Conservation (phyloP, 1,140 invertebrate genomes). For the Cepaea nemoralis region DNA sequence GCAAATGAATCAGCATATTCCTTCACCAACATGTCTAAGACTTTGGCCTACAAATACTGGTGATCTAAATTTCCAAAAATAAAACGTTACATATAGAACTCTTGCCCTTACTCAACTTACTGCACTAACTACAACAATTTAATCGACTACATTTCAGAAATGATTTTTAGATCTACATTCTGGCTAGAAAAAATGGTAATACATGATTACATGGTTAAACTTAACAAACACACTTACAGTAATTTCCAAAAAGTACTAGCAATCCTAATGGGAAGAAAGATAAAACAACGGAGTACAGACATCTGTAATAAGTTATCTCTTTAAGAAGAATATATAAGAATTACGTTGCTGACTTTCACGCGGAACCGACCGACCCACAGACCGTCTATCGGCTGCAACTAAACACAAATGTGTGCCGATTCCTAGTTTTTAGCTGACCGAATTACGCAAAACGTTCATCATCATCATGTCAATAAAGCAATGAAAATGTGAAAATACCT, state of each 20-base stretch:
- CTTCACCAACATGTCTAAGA: background rate
- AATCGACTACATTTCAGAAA: too few species aligned
- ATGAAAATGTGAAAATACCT: too few species aligned
- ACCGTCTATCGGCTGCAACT: too few species aligned
- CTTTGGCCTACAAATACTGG: background rate
- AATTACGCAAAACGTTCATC: too few species aligned
- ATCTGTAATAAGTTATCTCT: background rate
- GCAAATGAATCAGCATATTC: background rate
- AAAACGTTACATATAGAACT: background rate
- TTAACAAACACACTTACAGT: slow-evolving; percentile 7
- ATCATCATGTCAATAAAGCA: too few species aligned
- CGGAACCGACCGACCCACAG: too few species aligned
- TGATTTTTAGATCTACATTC: too few species aligned
- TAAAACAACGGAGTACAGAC: background rate
- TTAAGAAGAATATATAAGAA: background rate
- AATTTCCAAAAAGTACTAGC: slow-evolving; percentile 2
- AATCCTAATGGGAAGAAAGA: slow-evolving; percentile 19
- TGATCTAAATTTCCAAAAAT: background rate
- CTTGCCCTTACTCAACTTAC: background rate
- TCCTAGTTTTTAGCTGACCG: too few species aligned
- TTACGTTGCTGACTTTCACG: too few species aligned
- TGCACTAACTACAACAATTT: background rate
- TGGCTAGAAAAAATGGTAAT: too few species aligned
- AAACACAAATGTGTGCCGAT: too few species aligned
- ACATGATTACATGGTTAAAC: too few species aligned